Base-by-base conservation (phyloP, 2,888 invertebrate species). In the Drosophila heteroneura region DNA sequence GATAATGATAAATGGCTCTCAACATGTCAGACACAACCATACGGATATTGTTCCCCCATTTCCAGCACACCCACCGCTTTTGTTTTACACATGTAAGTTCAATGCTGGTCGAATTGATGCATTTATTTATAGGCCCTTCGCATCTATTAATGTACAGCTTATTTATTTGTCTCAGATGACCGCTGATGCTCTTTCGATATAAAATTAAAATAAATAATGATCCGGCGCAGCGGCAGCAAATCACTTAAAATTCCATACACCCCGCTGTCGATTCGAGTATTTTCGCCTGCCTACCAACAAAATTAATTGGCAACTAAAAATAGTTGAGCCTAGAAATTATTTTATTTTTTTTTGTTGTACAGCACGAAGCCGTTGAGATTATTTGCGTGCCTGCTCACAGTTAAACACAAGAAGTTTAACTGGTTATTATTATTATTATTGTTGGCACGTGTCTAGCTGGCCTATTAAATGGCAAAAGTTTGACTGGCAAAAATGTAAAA, bases 1-100 rank as follows among this genome's bases (percentile, higher is more conserved):
- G 82, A 85, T 86, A 84, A 85, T 89, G 85, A 89, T 89, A 82
- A 89, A 85, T 86, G 78, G 66, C 74, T 68, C 61, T 69, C 62
- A 69, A 61, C 60, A 53, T 61, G 60, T 37, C 67, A 56, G 61
- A 60, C 62, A 57, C 54, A 53, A 64, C 54, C 58, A 63, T 65
- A 39, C 58, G 14, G 14, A 49, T 33, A 56, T 66, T 58, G 59
- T 47, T 19, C 32, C 5, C 19, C 12, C 19, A n/a, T 32, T 14
- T 16, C 16, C 10, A 19, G 0, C 33, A 5, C 32, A 4, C 41
- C n/a, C 35, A n/a, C n/a, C 9, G 28, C 30, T 16, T 58, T n/a
- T 41, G 5, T 22, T 28, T 32, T 22, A 47, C 56, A 54, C 47
- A 32, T 71, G 75, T 78, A 82, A 83, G 74, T 88, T 83, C 77